Base-by-base conservation (phyloP, 2,113 vertebrate species). In the Nibea albiflora region DNA sequence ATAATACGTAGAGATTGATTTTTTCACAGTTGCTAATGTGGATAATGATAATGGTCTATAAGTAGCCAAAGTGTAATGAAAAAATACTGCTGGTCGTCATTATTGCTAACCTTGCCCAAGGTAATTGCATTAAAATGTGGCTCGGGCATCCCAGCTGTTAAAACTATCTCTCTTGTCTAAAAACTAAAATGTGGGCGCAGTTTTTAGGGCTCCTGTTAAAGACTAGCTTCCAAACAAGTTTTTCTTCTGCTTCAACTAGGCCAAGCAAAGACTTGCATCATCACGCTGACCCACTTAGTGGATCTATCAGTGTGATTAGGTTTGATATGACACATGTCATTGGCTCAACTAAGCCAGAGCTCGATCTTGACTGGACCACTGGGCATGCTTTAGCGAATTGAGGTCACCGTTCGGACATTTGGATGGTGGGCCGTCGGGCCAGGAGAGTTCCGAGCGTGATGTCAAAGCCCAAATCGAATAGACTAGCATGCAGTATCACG, bases 251-350 rank as follows among this genome's bases (percentile, higher is more conserved):
- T 56, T 54, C 31, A 81, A 39, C 47, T 66, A 77, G 39, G 73
- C 66, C n/a, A 75, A 62, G 20, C 31, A n/a, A 60, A 80, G 60
- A 61, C 56, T 82, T 82, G n/a, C 47, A 61, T 47, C 10, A n/a
- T 57, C 74, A 68, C 42, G 66, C 71, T 84, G 81, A 80, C 81
- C 81, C 76, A 79, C 73, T 86, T 85, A 84, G 62, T 46, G 61
- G 71, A 80, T 90, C 81, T 78, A 81, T 90, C 75, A 79, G 49
- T 70, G 60, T 85, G 80, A 90, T 87, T 85, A 81, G 68, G 73
- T 68, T 78, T 69, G 81, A 85, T 84, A 61, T 86, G 88, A 88
- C 83, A 63, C 74, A 56, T 80, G 62, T 70, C 78, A 89, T 77
- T 89, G 82, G 87, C 69, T 76, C 57, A 60, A 16, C 64, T 31